Percentiles rank a stretch among this genome's conserved stretches.
Conservation (phyloP, 2,797 vertebrate genomes). For the Lemur catta region DNA sequence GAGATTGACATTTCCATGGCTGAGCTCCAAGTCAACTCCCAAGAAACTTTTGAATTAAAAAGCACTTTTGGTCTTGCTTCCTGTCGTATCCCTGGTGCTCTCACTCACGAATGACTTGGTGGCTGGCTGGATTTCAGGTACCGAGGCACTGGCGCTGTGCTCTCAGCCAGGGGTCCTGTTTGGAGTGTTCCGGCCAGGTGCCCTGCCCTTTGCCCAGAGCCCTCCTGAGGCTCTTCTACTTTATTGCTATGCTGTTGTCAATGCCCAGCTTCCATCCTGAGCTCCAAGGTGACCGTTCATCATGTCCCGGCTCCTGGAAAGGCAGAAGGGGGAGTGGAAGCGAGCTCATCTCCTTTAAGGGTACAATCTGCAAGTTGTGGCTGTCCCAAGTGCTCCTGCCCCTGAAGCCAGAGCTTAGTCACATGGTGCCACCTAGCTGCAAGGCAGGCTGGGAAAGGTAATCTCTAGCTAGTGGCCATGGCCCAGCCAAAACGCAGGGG, state of each 20-base stretch:
- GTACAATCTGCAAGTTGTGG: background rate
- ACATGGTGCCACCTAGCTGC: background rate
- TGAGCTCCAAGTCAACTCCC: background rate
- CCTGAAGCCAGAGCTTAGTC: background rate
- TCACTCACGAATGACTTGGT: background rate
- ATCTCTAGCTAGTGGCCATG: background rate
- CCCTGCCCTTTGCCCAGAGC: background rate
- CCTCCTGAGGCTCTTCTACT: background rate
- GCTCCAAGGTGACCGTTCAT: background rate
- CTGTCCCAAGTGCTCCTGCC: background rate
- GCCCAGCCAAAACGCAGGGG: background rate
- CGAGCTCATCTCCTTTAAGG: background rate
- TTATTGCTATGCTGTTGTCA: background rate
- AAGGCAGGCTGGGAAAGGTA: background rate
- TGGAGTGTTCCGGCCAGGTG: background rate
- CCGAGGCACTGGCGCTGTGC: rapidly evolving
- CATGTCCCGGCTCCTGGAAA: background rate
- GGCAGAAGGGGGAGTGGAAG: background rate
- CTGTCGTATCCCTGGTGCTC: rapidly evolving
- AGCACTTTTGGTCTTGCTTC: background rate
- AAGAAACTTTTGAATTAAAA: slow-evolving; percentile 15
- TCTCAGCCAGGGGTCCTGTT: background rate
- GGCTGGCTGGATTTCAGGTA: background rate
- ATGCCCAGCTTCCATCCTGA: background rate
- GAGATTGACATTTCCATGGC: background rate